Conservation (phyloP, 1,140 invertebrate genomes). For the Coelopa frigida region DNA sequence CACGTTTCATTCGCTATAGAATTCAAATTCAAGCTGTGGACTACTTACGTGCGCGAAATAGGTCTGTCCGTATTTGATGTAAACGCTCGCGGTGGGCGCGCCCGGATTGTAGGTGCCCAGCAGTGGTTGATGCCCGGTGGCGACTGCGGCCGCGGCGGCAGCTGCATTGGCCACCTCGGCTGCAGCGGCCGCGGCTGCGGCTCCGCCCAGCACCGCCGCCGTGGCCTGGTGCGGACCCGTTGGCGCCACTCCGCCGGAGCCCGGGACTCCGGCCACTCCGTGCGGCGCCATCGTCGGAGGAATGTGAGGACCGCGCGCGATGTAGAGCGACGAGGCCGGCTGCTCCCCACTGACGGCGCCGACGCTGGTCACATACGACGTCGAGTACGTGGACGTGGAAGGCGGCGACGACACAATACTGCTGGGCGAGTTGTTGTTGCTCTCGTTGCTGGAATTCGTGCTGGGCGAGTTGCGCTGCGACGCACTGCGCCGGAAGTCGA, state of each 20-base stretch:
- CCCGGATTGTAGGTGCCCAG: slow-evolving; percentile 39
- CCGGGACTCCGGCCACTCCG: slow-evolving; percentile 10
- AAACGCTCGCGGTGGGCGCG: slow-evolving; percentile 25
- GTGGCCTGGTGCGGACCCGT: too few relatives aligned
- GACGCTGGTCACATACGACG: slow-evolving; percentile 19
- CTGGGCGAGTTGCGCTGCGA: slow-evolving; percentile 42
- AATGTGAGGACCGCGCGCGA: slow-evolving; percentile 17
- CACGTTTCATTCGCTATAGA: background rate
- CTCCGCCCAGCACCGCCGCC: slow-evolving; percentile 20
- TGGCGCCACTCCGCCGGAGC: too few relatives aligned
- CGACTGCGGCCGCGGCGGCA: slow-evolving; percentile 15
- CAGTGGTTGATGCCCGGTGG: slow-evolving; percentile 19
- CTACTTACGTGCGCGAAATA: slow-evolving; percentile 44
- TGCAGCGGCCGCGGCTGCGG: slow-evolving; percentile 25
- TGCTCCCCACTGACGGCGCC: too few relatives aligned
- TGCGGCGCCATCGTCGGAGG: too few relatives aligned
- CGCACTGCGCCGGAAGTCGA: slow-evolving; percentile 35
- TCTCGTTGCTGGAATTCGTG: slow-evolving; percentile 39
- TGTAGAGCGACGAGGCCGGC: slow-evolving; percentile 27
- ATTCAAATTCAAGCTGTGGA: background rate
- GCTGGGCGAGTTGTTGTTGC: slow-evolving; percentile 43
- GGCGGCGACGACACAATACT: too few relatives aligned
- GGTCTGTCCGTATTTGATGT: slow-evolving; percentile 43
- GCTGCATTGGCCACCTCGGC: slow-evolving; percentile 35
- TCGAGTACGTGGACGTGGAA: slow-evolving; percentile 21